Percentiles rank a stretch among this genome's conserved stretches.
Evolutionary conservation across 2,888 invertebrate genomes (phyloP).

Genomic region (Liposcelis brunnea): DNA sequence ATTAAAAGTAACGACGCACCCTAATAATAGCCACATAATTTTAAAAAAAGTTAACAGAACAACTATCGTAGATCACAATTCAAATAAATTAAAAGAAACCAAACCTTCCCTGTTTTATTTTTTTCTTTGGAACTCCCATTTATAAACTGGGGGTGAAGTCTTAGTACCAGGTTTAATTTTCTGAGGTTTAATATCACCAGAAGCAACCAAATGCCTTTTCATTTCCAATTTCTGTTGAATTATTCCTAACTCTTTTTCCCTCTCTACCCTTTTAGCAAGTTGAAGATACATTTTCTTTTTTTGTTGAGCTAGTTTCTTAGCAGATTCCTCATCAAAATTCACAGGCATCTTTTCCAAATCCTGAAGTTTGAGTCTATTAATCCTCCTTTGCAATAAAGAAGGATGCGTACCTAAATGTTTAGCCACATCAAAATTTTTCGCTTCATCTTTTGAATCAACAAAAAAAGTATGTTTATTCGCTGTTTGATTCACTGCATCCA

Average conservation of each 20-base stretch:
- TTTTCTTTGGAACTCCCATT: constrained; percentile 68
- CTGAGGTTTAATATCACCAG: constrained; percentile 43
- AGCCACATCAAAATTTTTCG: constrained; percentile 45
- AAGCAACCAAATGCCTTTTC: constrained; percentile 46
- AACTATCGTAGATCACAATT: not conserved
- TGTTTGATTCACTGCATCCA: constrained; percentile 49
- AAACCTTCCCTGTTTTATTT: constrained; percentile 31
- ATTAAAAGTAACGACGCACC: too few relatives aligned
- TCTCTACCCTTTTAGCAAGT: constrained; percentile 52
- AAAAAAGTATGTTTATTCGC: constrained; percentile 68
- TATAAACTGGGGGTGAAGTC: constrained; percentile 52
- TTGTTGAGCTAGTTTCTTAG: constrained; percentile 24
- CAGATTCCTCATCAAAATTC: constrained; percentile 32
- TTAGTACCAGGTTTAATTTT: constrained; percentile 44
- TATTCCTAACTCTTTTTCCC: constrained; percentile 56
- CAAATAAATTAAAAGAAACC: too few relatives aligned
- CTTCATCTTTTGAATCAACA: constrained; percentile 41
- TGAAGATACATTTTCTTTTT: constrained; percentile 52
- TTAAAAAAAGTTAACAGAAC: too few relatives aligned
- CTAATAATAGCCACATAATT: too few relatives aligned
- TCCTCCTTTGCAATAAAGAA: constrained; percentile 43
- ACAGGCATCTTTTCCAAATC: constrained; percentile 39
- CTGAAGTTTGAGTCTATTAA: constrained; percentile 47
- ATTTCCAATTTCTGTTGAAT: constrained; percentile 66
- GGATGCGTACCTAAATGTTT: constrained; percentile 60